Conservation (phyloP, 1,140 invertebrate species). For the Hylaeus volcanicus region DNA sequence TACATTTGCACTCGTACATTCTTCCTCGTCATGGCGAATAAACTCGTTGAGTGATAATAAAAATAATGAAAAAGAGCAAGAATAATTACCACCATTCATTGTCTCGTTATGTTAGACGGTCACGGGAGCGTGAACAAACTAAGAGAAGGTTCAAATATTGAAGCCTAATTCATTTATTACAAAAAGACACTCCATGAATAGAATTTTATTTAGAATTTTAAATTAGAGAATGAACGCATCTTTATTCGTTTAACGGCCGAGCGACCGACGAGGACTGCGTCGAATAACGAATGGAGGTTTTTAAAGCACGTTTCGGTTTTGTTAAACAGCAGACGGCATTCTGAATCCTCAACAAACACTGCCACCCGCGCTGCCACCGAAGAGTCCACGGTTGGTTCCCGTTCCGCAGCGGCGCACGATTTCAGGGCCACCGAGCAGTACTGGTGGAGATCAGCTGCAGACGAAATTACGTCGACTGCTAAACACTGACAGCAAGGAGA, state of each 20-base stretch:
- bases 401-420: constrained; percentile 77
- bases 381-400: constrained; percentile 80
- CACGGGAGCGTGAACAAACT: too few species aligned
- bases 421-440: constrained; percentile 72
- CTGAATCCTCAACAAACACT: constrained; percentile 81
- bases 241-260: background rate
- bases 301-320: background rate
- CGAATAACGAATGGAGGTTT: background rate
- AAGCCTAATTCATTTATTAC: too few species aligned
- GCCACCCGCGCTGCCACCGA: constrained; percentile 81
- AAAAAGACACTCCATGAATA: too few species aligned
- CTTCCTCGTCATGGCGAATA: too few species aligned
- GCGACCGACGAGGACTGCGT: background rate
- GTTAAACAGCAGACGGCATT: constrained; percentile 81
- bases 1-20: too few species aligned
- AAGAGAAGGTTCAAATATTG: too few species aligned
- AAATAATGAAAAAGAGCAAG: too few species aligned
- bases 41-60: too few species aligned
- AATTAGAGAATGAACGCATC: background rate
- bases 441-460: constrained; percentile 86
- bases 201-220: background rate
- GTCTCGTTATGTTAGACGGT: too few species aligned
- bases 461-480: constrained; percentile 88
- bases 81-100: too few species aligned
- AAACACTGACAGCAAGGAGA: constrained; percentile 87